A percentile compares a stretch with the other conserved stretches of the same genome.
These are phyloP conservation scores for Rosalia funebris DNA, from an alignment of 2,888 invertebrate genomes.

Conservation along the genomic window DNA sequence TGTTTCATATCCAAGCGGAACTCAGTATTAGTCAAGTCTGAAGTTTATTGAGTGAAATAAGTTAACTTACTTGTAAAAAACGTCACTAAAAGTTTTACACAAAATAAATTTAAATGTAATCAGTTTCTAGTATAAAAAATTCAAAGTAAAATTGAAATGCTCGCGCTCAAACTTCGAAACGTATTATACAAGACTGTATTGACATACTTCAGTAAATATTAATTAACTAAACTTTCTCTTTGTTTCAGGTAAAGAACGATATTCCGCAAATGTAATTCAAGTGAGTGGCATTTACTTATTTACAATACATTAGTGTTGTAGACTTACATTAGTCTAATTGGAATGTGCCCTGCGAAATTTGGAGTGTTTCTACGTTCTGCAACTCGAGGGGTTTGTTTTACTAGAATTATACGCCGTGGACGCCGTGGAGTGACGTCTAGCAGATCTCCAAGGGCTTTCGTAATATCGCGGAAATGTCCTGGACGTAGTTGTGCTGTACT, in stretches of 20 bases:
- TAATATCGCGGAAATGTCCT: not conserved
- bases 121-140: too few relatives aligned
- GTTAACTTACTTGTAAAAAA: too few relatives aligned
- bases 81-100: too few relatives aligned
- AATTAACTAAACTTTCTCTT: too few relatives aligned
- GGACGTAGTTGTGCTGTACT: not conserved
- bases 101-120: too few relatives aligned
- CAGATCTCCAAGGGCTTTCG: conserved; percentile 3
- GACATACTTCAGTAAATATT: too few relatives aligned
- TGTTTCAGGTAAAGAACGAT: conserved; percentile 5
- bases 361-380: not conserved
- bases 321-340: not conserved
- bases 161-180: too few relatives aligned
- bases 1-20: too few relatives aligned
- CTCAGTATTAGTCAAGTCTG: too few relatives aligned
- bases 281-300: not conserved
- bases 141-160: too few relatives aligned
- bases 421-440: not conserved
- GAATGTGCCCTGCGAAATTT: not conserved
- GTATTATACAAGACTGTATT: too few relatives aligned
- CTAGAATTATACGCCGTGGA: conserved; percentile 3
- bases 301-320: not conserved
- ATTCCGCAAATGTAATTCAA: not conserved
- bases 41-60: too few relatives aligned
- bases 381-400: conserved; percentile 6